Evolutionary conservation across 2,113 vertebrate species (phyloP).

Genomic region (Actenoides lindsayi): DNA sequence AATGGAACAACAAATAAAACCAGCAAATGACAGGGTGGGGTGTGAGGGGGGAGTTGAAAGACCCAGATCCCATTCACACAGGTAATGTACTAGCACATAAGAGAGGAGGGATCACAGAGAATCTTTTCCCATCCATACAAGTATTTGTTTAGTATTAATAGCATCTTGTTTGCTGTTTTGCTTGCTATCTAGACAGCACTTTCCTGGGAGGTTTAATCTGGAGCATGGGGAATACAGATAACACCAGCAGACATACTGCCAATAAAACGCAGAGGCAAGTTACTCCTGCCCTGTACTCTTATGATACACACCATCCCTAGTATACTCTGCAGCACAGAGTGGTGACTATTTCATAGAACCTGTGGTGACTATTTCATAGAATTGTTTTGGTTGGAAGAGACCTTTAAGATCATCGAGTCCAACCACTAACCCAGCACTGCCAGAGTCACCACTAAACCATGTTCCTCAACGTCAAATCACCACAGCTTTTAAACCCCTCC

Average conservation of each 20-base stretch:
- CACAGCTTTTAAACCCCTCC: neutral
- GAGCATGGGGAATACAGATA: neutral
- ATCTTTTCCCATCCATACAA: neutral
- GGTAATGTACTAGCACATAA: neutral
- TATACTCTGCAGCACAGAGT: accelerated
- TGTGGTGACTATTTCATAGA: neutral
- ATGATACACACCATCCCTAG: accelerated
- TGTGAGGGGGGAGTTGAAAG: neutral
- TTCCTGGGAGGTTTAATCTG: neutral
- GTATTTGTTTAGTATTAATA: accelerated
- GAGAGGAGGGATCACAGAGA: neutral
- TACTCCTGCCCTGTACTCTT: neutral
- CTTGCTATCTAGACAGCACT: neutral
- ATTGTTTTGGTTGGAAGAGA: neutral
- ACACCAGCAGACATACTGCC: neutral
- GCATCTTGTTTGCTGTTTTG: too few relatives aligned
- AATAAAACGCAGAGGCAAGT: neutral
- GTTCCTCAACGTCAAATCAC: too few relatives aligned
- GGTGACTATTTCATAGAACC: neutral
- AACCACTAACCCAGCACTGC: too few relatives aligned
- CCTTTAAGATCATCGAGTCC: neutral
- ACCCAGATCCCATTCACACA: neutral
- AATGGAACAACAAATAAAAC: neutral
- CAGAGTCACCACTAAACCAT: too few relatives aligned
- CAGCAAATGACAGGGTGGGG: accelerated